Conservation (phyloP, 2,888 invertebrate genomes). For the Xestoiulus laeticollis region DNA sequence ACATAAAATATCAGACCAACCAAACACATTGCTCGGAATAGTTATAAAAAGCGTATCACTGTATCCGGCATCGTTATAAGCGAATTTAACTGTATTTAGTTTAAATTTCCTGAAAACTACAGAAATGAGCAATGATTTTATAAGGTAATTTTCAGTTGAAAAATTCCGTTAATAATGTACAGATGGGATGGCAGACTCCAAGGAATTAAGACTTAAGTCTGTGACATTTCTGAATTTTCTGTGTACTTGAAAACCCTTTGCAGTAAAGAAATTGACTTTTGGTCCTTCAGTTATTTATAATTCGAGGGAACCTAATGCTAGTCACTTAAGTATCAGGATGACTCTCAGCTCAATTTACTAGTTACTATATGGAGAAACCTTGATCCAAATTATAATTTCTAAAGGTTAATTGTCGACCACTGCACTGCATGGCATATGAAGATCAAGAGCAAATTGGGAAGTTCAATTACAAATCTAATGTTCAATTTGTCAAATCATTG, state of each 20-base stretch:
- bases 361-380: background rate
- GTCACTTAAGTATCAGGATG: background rate
- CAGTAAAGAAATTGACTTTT: background rate
- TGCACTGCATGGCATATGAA: background rate
- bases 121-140: background rate
- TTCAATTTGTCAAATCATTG: constrained; percentile 35
- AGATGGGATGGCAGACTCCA: background rate
- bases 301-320: background rate
- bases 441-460: background rate
- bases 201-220: background rate
- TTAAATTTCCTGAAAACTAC: no score
- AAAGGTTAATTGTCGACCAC: background rate
- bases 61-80: no score
- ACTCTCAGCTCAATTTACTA: background rate
- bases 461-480: background rate
- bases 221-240: no score
- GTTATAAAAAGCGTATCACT: no score
- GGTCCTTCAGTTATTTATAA: constrained; percentile 12
- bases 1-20: no score
- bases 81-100: background rate
- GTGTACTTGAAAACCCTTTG: background rate
- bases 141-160: background rate
- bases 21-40: no score
- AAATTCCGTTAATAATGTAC: background rate
- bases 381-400: background rate